These are phyloP conservation scores for Cheilosia soror DNA, from an alignment of 2,888 invertebrate genomes.

Conservation along the genomic window DNA sequence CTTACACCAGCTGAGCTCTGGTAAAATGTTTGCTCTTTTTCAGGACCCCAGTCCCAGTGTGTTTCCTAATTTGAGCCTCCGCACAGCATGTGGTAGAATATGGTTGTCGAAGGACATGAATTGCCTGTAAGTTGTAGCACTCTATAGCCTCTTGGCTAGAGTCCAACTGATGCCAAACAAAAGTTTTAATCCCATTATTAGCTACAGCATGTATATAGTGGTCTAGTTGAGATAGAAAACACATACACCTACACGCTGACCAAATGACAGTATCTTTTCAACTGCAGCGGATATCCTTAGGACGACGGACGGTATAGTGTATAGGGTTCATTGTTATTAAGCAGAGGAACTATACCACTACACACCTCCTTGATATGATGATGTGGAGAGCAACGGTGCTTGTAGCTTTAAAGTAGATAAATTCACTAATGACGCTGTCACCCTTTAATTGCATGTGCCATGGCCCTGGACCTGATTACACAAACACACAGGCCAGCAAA, in stretches of 20 bases:
- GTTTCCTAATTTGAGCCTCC: constrained; percentile 43
- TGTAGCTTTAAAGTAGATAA: constrained; percentile 64
- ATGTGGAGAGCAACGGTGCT: constrained; percentile 9
- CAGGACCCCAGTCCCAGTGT: constrained; percentile 1
- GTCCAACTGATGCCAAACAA: constrained; percentile 70
- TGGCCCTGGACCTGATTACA: constrained; percentile 29
- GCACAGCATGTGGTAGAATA: constrained; percentile 32
- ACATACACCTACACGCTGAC: background rate
- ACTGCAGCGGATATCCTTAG: constrained; percentile 46
- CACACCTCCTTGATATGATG: constrained; percentile 32
- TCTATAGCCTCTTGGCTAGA: constrained; percentile 56
- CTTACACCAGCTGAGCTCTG: constrained; percentile 41
- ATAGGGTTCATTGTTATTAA: constrained; percentile 23
- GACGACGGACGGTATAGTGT: background rate
- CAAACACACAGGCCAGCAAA: background rate
- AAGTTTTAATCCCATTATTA: constrained; percentile 73
- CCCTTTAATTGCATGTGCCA: constrained; percentile 44
- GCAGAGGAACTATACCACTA: background rate
- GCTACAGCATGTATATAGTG: constrained; percentile 20
- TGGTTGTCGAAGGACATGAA: constrained; percentile 65
- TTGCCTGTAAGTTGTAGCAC: constrained; percentile 65
- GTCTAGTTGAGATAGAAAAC: constrained; percentile 1
- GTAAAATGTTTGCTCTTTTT: constrained; percentile 50
- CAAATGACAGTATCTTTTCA: constrained; percentile 33
- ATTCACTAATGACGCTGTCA: constrained; percentile 68